phyloP scores from a whole-genome alignment of 2,888 invertebrate genomes.

The Melipona bicolor region DNA sequence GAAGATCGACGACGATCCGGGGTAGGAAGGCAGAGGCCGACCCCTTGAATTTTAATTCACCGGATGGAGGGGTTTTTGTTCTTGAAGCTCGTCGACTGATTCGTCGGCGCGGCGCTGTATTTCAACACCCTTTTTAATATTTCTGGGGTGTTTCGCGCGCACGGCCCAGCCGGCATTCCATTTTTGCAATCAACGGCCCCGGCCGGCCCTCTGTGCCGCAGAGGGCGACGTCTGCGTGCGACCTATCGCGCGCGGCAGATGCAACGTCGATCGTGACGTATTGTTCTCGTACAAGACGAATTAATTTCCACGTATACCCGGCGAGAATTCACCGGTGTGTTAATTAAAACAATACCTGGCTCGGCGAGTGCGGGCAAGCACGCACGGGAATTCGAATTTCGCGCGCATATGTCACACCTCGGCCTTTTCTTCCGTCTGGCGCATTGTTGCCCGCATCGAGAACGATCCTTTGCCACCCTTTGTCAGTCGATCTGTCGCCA shows the following conservation, averaged over 20 bases:
- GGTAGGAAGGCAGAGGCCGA: neutral
- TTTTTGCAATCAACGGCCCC: constrained; percentile 60
- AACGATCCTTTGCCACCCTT: neutral
- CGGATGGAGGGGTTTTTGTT: constrained; percentile 42
- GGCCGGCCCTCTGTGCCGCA: constrained; percentile 20
- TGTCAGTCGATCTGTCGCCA: neutral
- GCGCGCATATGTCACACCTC: constrained; percentile 64
- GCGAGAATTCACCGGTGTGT: constrained; percentile 74
- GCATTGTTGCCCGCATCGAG: neutral
- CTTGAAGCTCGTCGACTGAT: constrained; percentile 44
- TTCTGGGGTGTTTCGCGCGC: constrained; percentile 45
- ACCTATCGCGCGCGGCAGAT: constrained; percentile 59
- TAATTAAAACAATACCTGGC: constrained; percentile 80
- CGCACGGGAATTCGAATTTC: constrained; percentile 63
- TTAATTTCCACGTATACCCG: constrained; percentile 65
- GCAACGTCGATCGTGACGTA: constrained; percentile 67
- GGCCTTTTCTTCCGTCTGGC: constrained; percentile 17
- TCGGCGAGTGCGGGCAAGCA: constrained; percentile 33
- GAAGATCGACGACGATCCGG: neutral
- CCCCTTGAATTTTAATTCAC: constrained; percentile 41
- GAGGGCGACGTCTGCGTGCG: constrained; percentile 36
- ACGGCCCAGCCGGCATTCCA: constrained; percentile 49
- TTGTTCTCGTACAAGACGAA: constrained; percentile 68
- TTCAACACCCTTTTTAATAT: constrained; percentile 59
- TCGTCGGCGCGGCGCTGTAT: constrained; percentile 24